These are phyloP conservation scores for Ericerus pela DNA, from an alignment of 1,140 invertebrate genomes.

Conservation along the genomic window DNA sequence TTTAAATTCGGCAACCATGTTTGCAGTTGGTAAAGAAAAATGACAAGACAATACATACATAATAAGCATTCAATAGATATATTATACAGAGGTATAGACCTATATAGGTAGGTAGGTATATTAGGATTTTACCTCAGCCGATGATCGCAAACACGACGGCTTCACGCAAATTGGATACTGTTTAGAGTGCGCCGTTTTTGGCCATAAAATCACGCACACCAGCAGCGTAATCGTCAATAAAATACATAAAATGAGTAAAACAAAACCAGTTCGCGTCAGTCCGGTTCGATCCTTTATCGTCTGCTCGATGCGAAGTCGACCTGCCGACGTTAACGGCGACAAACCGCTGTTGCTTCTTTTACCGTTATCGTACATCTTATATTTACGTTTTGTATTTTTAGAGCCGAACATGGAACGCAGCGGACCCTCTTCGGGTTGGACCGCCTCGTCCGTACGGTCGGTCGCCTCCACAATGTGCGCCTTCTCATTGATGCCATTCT, in stretches of 20 bases:
- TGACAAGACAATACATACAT: too few relatives aligned
- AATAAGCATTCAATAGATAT: too few relatives aligned
- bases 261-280: conserved; percentile 18
- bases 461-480: background rate
- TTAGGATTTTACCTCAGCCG: conserved; percentile 28
- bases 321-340: background rate
- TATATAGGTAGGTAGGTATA: too few relatives aligned
- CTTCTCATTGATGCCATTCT: background rate
- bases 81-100: too few relatives aligned
- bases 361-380: background rate
- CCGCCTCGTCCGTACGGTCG: background rate
- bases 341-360: background rate
- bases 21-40: too few relatives aligned
- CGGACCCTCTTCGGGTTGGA: background rate
- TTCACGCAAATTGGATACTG: conserved; percentile 25
- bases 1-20: too few relatives aligned
- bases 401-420: background rate
- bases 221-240: conserved; percentile 23
- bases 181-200: conserved; percentile 21
- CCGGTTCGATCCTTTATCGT: conserved; percentile 17
- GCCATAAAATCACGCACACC: conserved; percentile 29
- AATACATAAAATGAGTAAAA: conserved; percentile 21
- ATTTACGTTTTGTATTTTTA: conserved; percentile 1
- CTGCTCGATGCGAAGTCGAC: background rate
- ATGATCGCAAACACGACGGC: conserved; percentile 27